These are phyloP conservation scores for Liopterus haemorrhoidalis DNA, from an alignment of 2,888 invertebrate genomes.

Conservation along the genomic window DNA sequence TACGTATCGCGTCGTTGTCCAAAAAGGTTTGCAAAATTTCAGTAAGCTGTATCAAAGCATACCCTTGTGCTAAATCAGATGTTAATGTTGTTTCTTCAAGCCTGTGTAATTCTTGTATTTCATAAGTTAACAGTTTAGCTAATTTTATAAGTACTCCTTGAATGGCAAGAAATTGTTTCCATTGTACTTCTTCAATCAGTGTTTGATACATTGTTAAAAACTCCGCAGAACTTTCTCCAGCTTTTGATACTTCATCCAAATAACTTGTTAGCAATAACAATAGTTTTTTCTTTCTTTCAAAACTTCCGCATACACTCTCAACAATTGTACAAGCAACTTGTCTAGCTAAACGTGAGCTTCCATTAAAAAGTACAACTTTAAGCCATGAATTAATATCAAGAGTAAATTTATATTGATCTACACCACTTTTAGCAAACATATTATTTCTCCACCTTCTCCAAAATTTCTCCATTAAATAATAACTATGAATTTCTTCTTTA, in stretches of 20 bases:
- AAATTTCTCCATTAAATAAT: conserved; percentile 72
- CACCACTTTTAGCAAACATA: conserved; percentile 28
- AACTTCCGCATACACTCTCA: conserved; percentile 69
- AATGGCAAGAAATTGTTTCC: conserved; percentile 89
- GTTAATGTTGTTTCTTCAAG: conserved; percentile 89
- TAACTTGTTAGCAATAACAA: conserved; percentile 83
- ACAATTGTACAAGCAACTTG: conserved; percentile 86
- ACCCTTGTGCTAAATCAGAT: conserved; percentile 89
- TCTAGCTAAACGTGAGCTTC: conserved; percentile 81
- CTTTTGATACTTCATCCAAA: conserved; percentile 75
- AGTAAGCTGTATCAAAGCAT: conserved; percentile 78
- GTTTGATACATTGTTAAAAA: conserved; percentile 82
- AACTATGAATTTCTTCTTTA: conserved; percentile 36
- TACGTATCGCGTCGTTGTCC: conserved; percentile 79
- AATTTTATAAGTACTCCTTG: conserved; percentile 79
- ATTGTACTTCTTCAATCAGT: conserved; percentile 78
- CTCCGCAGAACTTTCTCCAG: conserved; percentile 89
- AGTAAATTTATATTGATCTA: conserved; percentile 53
- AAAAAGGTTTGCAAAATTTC: conserved; percentile 83
- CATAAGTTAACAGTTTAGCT: conserved; percentile 78
- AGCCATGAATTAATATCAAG: conserved; percentile 76
- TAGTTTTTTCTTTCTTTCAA: conserved; percentile 64
- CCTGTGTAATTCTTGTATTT: conserved; percentile 81
- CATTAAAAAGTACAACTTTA: conserved; percentile 86
- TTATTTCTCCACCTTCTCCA: conserved; percentile 59